These are phyloP conservation scores for Gobio gobio DNA, from an alignment of 2,113 vertebrate genomes.

Conservation along the genomic window DNA sequence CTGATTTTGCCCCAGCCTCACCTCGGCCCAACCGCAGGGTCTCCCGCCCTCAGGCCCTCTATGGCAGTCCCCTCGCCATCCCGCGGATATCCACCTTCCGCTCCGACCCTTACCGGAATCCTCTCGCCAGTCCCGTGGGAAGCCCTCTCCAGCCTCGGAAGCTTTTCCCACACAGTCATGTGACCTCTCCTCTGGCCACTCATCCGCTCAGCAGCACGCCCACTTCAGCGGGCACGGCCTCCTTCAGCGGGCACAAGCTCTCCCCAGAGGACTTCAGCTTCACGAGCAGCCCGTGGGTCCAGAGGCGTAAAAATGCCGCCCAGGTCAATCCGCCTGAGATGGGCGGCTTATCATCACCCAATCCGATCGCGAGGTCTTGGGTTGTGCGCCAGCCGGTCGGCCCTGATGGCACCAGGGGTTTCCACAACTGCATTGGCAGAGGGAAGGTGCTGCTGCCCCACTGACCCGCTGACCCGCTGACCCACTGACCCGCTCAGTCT, in stretches of 20 bases:
- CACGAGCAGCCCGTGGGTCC: conserved; percentile 61
- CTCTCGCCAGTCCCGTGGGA: not conserved
- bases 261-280: conserved; percentile 46
- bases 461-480: too few relatives aligned
- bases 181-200: conserved; percentile 41
- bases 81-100: conserved; percentile 43
- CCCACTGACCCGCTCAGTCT: too few relatives aligned
- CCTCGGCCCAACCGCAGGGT: conserved; percentile 29
- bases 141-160: conserved; percentile 37
- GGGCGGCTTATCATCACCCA: rapidly evolving
- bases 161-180: conserved; percentile 50
- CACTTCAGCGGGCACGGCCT: not conserved
- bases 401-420: conserved; percentile 61
- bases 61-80: conserved; percentile 53
- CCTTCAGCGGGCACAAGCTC: conserved; percentile 37
- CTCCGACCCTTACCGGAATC: conserved; percentile 19
- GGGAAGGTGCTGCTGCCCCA: conserved; percentile 57
- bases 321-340: conserved; percentile 49
- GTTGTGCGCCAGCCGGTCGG: conserved; percentile 57
- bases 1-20: not conserved
- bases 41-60: conserved; percentile 44
- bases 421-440: conserved; percentile 63
- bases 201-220: conserved; percentile 46
- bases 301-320: conserved; percentile 54
- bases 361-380: not conserved